Evolutionary conservation across 2,797 vertebrate genomes (phyloP).

Genomic region (Gymnoscopelus braueri): DNA sequence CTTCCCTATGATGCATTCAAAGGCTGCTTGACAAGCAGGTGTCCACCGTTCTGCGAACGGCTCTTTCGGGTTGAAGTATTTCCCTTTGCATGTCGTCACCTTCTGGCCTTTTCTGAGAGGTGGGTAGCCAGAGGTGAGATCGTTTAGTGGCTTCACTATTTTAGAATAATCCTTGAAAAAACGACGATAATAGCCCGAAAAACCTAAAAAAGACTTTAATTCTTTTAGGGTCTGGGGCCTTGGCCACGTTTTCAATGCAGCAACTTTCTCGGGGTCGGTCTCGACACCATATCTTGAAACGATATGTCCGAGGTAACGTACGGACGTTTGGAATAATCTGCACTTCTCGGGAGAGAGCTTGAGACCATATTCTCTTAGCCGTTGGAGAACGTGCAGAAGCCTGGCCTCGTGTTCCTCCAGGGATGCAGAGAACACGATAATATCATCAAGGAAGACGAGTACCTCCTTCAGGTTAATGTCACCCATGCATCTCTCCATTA

Average conservation of each 20-base stretch:
- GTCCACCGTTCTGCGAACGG: neutral
- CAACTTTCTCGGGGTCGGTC: slow-evolving; percentile 8
- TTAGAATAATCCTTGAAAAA: neutral
- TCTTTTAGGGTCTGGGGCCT: neutral
- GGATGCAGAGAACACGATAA: neutral
- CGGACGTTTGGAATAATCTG: slow-evolving; percentile 1
- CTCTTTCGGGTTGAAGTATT: slow-evolving; percentile 3
- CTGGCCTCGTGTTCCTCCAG: neutral
- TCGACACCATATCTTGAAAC: neutral
- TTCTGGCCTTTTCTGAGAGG: neutral
- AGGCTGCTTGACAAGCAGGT: neutral
- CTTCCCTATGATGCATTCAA: too few species aligned
- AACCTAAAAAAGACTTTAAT: neutral
- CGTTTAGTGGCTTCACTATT: neutral
- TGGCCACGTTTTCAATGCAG: slow-evolving; percentile 4
- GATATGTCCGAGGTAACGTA: neutral
- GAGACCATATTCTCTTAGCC: slow-evolving; percentile 12
- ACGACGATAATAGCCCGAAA: neutral
- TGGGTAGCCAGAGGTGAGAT: neutral
- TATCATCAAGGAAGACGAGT: neutral
- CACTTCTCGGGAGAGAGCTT: slow-evolving; percentile 20
- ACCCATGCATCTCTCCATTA: neutral
- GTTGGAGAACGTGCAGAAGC: neutral
- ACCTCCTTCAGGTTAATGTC: neutral
- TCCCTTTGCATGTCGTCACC: too few species aligned